Base-by-base conservation (phyloP, 1,140 invertebrate genomes). In the Schlechtendalia chinensis region DNA sequence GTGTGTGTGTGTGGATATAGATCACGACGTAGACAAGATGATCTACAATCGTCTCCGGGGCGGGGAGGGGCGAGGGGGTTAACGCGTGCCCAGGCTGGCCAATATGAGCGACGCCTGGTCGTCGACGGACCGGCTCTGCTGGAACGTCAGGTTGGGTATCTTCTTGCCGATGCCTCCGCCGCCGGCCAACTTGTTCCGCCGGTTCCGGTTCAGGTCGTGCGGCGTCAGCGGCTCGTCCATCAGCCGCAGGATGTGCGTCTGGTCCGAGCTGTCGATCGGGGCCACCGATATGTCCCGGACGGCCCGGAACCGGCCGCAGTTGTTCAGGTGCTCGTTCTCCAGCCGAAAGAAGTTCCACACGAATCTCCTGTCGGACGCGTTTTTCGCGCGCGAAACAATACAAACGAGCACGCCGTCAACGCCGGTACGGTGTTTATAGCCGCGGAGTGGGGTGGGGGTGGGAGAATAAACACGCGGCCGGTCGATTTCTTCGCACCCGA, bases 311-410 rank as follows among this genome's bases (percentile, higher is more conserved):
- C 99, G 96, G 87, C 98, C 98, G 88, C 97, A 99, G 88, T 99
- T 99, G 87, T 99, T 99, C 10, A 99, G 88, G 89, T 99, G 98
- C 85, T 99, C 98, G 87, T 99, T 99, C 88, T 99, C 98, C 82
- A 99, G 86, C 1, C 98, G 97, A 88, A 99, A 99, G 86, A 97
- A 99, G 87, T 99, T 99, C 98, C 98, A 99, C 54, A 99, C 91
- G 88, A 99, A 99, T 81, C 97, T 89, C 84, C 96, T 96, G 83
- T 14, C 0, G 14, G 4, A 12, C 1, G 5, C 22, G 12, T 24
- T n/a, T n/a, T n/a, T n/a, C n/a, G n/a, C n/a, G n/a, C n/a, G n/a
- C n/a, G n/a, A n/a, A n/a, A n/a, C n/a, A n/a, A n/a, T n/a, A n/a
- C n/a, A n/a, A n/a, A n/a, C n/a, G n/a, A n/a, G n/a, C n/a, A n/a